Evolutionary conservation across 2,113 vertebrate genomes (phyloP).

Genomic region (Entelurus aequoreus): DNA sequence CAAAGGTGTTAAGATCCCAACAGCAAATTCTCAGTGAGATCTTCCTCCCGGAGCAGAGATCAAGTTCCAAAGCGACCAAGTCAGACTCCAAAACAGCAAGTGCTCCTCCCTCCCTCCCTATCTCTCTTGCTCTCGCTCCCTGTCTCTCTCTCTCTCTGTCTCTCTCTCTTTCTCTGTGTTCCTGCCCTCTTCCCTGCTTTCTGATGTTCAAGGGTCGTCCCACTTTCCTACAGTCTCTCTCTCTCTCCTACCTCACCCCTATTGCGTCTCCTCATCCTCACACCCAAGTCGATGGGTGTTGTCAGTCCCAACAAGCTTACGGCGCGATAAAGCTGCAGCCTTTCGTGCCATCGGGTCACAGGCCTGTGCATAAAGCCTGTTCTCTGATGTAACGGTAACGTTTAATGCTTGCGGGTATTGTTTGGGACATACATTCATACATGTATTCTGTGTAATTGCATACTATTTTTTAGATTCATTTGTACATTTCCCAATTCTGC

Average conservation of each 20-base stretch:
- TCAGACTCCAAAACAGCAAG: slow-evolving; percentile 26
- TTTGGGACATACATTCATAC: not conserved
- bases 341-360: slow-evolving; percentile 29
- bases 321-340: slow-evolving; percentile 6
- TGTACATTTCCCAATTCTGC: too few species aligned
- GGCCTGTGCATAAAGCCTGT: not conserved
- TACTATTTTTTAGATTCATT: too few species aligned
- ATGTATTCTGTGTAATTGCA: not conserved
- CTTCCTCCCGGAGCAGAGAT: slow-evolving; percentile 38
- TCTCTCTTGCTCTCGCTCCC: slow-evolving; percentile 26
- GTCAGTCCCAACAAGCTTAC: slow-evolving; percentile 25
- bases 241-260: not conserved
- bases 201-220: slow-evolving; percentile 10
- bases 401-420: not conserved
- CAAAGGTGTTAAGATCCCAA: slow-evolving; percentile 23
- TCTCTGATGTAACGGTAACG: not conserved
- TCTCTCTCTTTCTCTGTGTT: slow-evolving; percentile 16
- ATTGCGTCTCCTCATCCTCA: slow-evolving; percentile 13
- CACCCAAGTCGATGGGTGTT: slow-evolving; percentile 20
- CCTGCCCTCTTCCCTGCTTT: slow-evolving; percentile 20
- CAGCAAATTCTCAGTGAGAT: slow-evolving; percentile 48
- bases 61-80: slow-evolving; percentile 33
- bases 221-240: not conserved
- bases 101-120: slow-evolving; percentile 44
- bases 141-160: slow-evolving; percentile 33